Conservation (phyloP, 2,113 vertebrate genomes). For the Andinoacara biseriatus region DNA sequence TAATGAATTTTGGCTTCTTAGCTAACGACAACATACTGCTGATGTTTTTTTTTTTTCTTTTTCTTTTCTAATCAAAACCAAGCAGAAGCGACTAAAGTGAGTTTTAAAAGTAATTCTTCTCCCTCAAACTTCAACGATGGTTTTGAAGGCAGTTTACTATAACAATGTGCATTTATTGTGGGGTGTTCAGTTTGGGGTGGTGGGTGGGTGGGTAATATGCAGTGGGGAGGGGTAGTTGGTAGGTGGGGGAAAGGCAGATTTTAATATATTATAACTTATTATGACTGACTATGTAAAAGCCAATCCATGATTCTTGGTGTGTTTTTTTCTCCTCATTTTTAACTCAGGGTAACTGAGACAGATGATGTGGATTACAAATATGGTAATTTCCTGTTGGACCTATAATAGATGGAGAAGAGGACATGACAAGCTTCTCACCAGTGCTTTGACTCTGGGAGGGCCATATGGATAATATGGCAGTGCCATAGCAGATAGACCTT, state of each 20-base stretch:
- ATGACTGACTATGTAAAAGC: conserved; percentile 72
- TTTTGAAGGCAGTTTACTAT: conserved; percentile 73
- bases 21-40: conserved; percentile 59
- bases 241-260: conserved; percentile 68
- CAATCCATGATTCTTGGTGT: conserved; percentile 72
- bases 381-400: conserved; percentile 73
- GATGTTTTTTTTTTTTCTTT: conserved; percentile 33
- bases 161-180: conserved; percentile 75
- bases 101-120: conserved; percentile 52
- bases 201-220: conserved; percentile 62
- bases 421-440: conserved; percentile 30
- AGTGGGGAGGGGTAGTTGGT: conserved; percentile 57
- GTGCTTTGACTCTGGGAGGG: conserved; percentile 38
- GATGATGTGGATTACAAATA: conserved; percentile 67
- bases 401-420: conserved; percentile 70
- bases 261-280: conserved; percentile 82
- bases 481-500: conserved; percentile 44
- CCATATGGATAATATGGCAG: conserved; percentile 30
- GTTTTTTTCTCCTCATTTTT: conserved; percentile 67
- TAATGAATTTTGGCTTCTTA: conserved; percentile 52
- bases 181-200: conserved; percentile 36
- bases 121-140: conserved; percentile 58
- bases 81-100: conserved; percentile 49
- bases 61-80: conserved; percentile 55
- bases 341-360: conserved; percentile 83